Conservation (phyloP, 2,888 invertebrate genomes). For the Dryobota labecula region DNA sequence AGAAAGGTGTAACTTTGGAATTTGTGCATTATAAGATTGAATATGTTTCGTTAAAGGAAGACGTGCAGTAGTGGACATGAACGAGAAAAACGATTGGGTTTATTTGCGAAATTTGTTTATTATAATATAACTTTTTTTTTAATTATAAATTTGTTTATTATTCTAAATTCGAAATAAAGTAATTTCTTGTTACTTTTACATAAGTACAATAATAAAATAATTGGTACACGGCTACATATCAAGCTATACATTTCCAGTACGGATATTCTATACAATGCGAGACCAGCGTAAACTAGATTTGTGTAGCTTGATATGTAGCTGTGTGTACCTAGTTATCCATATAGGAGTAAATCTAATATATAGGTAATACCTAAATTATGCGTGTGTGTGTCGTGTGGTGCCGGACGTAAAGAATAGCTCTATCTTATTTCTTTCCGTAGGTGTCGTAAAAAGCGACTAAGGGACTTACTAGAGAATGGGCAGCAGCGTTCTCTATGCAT, state of each 20-base stretch:
- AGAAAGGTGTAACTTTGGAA: background rate
- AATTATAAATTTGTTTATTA: no score
- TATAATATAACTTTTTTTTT: slow-evolving; percentile 5
- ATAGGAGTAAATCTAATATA: background rate
- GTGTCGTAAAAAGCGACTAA: no score
- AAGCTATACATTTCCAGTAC: no score
- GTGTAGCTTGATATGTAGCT: background rate
- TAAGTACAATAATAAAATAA: slow-evolving; percentile 9
- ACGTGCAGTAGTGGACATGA: background rate
- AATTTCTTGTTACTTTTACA: background rate
- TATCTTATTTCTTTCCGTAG: no score
- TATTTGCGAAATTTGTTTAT: slow-evolving; percentile 39
- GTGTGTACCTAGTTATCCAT: no score
- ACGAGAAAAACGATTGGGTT: slow-evolving; percentile 10
- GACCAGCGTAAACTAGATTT: no score
- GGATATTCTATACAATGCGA: no score
- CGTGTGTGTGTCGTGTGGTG: no score
- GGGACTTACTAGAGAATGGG: no score
- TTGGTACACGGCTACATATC: no score
- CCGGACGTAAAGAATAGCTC: no score
- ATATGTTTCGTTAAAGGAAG: background rate
- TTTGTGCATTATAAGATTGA: background rate
- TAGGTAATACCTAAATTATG: background rate
- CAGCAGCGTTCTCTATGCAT: no score
- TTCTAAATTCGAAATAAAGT: background rate